Percentiles rank a stretch among this genome's conserved stretches.
These are phyloP conservation scores for Eupithecia inturbata DNA, from an alignment of 2,888 invertebrate genomes.

Conservation along the genomic window DNA sequence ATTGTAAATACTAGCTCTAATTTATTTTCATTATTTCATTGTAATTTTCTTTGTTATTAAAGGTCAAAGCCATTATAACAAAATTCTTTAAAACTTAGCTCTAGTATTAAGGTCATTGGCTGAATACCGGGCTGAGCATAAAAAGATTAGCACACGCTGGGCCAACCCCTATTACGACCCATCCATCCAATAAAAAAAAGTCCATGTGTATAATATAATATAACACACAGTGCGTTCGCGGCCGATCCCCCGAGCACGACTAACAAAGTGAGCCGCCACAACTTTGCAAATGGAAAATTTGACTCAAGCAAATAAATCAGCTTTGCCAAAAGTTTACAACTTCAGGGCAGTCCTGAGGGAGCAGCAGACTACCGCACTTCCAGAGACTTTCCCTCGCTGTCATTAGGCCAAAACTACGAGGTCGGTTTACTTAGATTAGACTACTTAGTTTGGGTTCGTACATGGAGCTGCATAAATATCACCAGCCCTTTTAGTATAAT, in stretches of 20 bases:
- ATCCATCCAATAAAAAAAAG: too few relatives aligned
- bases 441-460: not conserved
- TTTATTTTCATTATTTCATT: too few relatives aligned
- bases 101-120: too few relatives aligned
- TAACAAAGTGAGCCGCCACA: slow-evolving; percentile 12
- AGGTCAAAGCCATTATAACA: too few relatives aligned
- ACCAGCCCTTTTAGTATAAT: not conserved
- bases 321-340: slow-evolving; percentile 24
- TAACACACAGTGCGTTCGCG: too few relatives aligned
- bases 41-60: too few relatives aligned
- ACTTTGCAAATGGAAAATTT: slow-evolving; percentile 15
- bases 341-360: slow-evolving; percentile 18
- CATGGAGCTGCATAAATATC: not conserved
- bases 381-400: slow-evolving; percentile 6
- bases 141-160: too few relatives aligned
- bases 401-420: not conserved
- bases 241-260: not conserved
- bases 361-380: slow-evolving; percentile 15
- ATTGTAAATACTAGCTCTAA: too few relatives aligned
- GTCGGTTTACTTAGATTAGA: not conserved
- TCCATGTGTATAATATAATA: too few relatives aligned
- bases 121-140: too few relatives aligned
- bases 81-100: too few relatives aligned
- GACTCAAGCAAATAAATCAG: slow-evolving; percentile 30
- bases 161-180: too few relatives aligned